Evolutionary conservation across 2,888 invertebrate genomes (phyloP), one percentile per base, ranked within the genome.

Genomic region (Neoaliturus tenellus): DNA sequence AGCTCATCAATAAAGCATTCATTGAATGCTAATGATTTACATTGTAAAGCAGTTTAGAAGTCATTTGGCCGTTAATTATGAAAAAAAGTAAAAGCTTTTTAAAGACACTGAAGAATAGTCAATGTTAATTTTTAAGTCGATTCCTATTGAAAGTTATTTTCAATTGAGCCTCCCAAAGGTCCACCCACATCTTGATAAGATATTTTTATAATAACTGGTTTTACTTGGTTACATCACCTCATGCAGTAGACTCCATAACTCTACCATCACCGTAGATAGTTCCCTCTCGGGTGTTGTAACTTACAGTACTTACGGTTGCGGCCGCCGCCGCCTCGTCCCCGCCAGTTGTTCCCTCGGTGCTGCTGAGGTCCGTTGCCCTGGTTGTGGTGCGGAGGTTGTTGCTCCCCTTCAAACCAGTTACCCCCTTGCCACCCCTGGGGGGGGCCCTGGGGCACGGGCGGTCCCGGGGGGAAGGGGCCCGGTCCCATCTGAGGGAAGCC

Each of bases 351-450:
- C 25, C 83, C 83, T 62, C 67, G 48, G 48, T 69, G 25, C 48
- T 69, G 80, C 12, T n/a, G 25, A 23, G 41, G 20, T 5, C 31
- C 55, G 20, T n/a, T 23, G 25, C 41, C 62, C 35, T 62, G 85
- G 41, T 86, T 85, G 20, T 62, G 85, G 44, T 86, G 85, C 93
- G 92, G 84, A 93, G 92, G 14, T 92, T 90, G 51, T 92, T 91
- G 84, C 91, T 89, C 25, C 91, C 90, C 12, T 91, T 83, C 83
- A 92, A 92, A 12, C 69, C 44, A 41, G 55, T 55, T 55, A 48
- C 73, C 67, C n/a, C 81, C 78, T 55, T 78, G 78, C 33, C 48
- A 78, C 1, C 67, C 41, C 33, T 31, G 33, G 8, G 41, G 39
- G 17, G 28, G 81, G 10, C 67, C 81, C 31, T 33, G 31, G 33